Conservation (phyloP, 2,888 invertebrate genomes). For the Heliconius hortense region DNA sequence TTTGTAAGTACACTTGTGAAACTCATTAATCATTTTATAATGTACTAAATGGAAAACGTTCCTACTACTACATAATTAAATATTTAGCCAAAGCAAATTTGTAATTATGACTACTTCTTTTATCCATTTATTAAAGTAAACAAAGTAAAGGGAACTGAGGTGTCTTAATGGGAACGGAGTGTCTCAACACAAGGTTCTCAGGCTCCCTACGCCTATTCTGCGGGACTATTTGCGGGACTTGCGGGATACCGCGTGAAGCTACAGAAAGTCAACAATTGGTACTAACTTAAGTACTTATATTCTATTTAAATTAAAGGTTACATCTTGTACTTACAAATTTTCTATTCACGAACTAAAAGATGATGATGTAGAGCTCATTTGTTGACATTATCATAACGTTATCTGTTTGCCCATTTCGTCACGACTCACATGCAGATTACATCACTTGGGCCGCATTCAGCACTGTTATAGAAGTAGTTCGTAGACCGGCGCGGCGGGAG, state of each 20-base stretch:
- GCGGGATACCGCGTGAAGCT: no score
- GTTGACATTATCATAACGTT: constrained; percentile 60
- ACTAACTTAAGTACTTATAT: background rate
- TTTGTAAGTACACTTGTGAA: constrained; percentile 1
- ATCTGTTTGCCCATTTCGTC: constrained; percentile 63
- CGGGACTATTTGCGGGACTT: no score
- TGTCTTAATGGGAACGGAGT: no score
- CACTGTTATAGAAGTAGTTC: constrained; percentile 64
- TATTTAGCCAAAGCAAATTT: background rate
- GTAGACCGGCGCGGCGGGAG: constrained; percentile 79
- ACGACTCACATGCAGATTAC: constrained; percentile 64
- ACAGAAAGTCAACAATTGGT: background rate
- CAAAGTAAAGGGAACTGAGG: no score
- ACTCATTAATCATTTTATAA: background rate
- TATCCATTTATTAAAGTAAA: background rate
- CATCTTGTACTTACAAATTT: background rate
- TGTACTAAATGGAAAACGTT: background rate
- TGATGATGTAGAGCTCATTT: background rate
- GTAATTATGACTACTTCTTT: background rate
- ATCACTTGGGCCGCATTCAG: constrained; percentile 62
- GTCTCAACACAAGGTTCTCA: no score
- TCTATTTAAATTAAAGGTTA: background rate
- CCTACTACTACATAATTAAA: background rate
- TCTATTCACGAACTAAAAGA: background rate
- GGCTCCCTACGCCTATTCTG: no score